Evolutionary conservation across 2,797 vertebrate genomes (phyloP), one percentile per base, ranked within the genome.

Genomic region (Spea hammondii): DNA sequence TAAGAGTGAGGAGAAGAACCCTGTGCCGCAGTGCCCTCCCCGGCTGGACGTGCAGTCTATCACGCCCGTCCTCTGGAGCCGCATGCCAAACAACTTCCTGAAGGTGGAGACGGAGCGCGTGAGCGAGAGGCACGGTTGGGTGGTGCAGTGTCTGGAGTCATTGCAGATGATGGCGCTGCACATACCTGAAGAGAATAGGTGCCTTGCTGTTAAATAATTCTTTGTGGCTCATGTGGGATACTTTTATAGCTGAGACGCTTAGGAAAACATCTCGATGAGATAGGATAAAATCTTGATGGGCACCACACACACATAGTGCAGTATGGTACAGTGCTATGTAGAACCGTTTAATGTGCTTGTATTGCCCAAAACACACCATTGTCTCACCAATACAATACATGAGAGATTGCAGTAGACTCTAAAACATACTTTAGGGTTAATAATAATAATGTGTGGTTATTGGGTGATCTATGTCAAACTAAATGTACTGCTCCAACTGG

Each of bases 111-210:
- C 91, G 0, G 94, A 95, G 60, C 90, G 95, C 0, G 95, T 98
- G 84, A 98, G 94, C 50, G 97, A 99, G 85, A 93, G 97, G 11
- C 98, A 99, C 0, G 98, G 98, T 80, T 99, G 97, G 97, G 90
- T 95, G 72, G 94, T 97, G 49, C 98, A 98, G 86, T 98, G 97
- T 84, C 85, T 95, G 87, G 97, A 99, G 76, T 95, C 97, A 5
- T 88, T 99, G 85, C 96, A 98, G 89, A 98, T 99, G 96, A 91
- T 99, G 95, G 98, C 95, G 0, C 94, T 99, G 13, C 94, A 99
- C 83, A 99, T 99, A 84, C 97, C 98, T 0, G 98, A 99, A 83
- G 98, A 99, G 89, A 99, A 94, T 92, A 96, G 97, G 97, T 96
- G 83, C 66, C 54, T 44, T 10, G 14, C 48, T 13, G 48, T 60